Evolutionary conservation across 2,888 invertebrate genomes (phyloP).

Genomic region (Helleia helle): DNA sequence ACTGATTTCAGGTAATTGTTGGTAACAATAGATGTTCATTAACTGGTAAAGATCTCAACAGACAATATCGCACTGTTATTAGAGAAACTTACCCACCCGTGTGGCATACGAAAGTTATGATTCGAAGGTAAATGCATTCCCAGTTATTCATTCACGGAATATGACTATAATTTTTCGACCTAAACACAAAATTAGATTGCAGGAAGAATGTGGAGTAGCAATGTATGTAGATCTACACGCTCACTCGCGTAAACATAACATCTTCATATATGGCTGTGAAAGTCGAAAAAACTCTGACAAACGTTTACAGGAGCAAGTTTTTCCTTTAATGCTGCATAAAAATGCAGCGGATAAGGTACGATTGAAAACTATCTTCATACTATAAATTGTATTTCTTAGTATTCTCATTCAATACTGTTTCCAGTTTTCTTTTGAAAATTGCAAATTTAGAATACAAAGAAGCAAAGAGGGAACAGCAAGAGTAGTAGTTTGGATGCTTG

Average conservation of each 20-base stretch:
- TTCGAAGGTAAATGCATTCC: constrained; percentile 76
- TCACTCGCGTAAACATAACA: constrained; percentile 95
- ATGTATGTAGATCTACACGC: constrained; percentile 96
- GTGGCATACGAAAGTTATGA: constrained; percentile 94
- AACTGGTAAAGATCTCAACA: constrained; percentile 94
- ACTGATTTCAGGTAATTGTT: constrained; percentile 79
- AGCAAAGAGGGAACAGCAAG: constrained; percentile 96
- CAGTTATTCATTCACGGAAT: background rate
- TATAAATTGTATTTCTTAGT: background rate
- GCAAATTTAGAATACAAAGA: constrained; percentile 94
- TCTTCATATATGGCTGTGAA: constrained; percentile 97
- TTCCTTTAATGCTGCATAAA: constrained; percentile 94
- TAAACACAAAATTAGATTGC: constrained; percentile 71
- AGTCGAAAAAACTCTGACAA: constrained; percentile 84
- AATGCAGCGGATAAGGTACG: constrained; percentile 90
- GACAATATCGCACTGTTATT: constrained; percentile 94
- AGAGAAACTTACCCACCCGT: constrained; percentile 94
- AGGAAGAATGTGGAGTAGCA: constrained; percentile 92
- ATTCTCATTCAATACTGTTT: constrained; percentile 16
- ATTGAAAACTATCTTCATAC: background rate
- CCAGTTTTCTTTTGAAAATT: constrained; percentile 94
- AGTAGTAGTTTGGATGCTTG: constrained; percentile 96
- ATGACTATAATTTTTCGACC: constrained; percentile 10
- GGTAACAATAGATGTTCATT: constrained; percentile 93
- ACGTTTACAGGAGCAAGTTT: constrained; percentile 91